These are phyloP conservation scores for Sorex araneus DNA, from an alignment of 2,113 vertebrate genomes.

Conservation along the genomic window DNA sequence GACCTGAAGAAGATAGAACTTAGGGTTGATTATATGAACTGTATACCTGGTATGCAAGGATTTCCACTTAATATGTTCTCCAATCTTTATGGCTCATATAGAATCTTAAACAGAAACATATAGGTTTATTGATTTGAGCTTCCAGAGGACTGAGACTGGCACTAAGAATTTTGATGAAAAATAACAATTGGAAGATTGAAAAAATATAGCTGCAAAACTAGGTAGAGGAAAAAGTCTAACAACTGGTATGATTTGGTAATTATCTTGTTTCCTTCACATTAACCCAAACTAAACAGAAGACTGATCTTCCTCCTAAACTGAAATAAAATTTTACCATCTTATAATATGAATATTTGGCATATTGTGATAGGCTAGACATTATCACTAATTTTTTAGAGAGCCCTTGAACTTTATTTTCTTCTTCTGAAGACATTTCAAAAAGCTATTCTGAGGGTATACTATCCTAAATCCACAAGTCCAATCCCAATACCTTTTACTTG, in stretches of 20 bases:
- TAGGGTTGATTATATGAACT: not conserved
- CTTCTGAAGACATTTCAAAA: not conserved
- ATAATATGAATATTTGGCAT: constrained; percentile 36
- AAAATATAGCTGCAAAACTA: not conserved
- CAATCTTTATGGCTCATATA: not conserved
- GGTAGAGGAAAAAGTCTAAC: not conserved
- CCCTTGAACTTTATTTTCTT: not conserved
- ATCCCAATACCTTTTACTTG: not conserved
- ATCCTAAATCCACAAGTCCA: too few relatives aligned
- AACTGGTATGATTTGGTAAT: not conserved
- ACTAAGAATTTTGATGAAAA: not conserved
- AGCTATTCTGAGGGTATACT: too few relatives aligned
- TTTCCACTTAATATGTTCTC: not conserved
- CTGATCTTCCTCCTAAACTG: not conserved
- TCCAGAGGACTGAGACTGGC: not conserved
- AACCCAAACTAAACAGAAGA: not conserved
- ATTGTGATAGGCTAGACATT: constrained; percentile 2
- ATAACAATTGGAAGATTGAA: not conserved
- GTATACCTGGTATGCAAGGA: not conserved
- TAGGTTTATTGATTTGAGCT: not conserved
- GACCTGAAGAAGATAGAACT: not conserved
- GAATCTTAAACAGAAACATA: constrained; percentile 19
- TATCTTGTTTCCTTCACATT: not conserved
- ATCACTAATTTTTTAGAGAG: not conserved
- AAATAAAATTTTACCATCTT: constrained; percentile 30